phyloP scores from a whole-genome alignment of 2,113 vertebrate species.

The Arvicanthis niloticus region DNA sequence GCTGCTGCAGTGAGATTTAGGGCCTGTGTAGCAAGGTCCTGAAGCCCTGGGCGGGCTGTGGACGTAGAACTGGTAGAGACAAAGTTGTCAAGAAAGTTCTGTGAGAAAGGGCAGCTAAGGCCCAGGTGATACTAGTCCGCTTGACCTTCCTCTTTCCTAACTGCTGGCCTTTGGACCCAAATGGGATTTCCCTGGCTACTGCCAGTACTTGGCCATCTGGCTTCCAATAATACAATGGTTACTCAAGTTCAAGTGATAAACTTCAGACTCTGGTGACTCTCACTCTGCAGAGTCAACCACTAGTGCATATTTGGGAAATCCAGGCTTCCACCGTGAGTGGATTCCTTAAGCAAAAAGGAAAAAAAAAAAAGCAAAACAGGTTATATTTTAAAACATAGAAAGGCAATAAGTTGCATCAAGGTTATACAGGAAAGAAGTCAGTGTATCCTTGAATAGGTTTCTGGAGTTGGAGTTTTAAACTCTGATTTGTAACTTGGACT shows the following conservation, averaged over 20 bases:
- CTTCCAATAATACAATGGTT: conserved; percentile 1
- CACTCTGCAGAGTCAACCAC: conserved; percentile 77
- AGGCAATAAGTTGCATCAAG: conserved; percentile 87
- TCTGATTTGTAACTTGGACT: conserved; percentile 82
- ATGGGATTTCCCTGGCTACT: conserved; percentile 32
- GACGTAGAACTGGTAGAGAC: background rate
- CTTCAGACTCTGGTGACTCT: conserved; percentile 70
- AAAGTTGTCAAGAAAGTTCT: background rate
- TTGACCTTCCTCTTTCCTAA: background rate
- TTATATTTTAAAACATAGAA: conserved; percentile 85
- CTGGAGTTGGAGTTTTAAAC: conserved; percentile 79
- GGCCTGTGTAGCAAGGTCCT: background rate
- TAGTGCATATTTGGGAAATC: conserved; percentile 80
- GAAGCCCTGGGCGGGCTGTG: background rate
- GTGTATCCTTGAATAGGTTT: conserved; percentile 80
- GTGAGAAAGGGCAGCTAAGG: conserved; percentile 15
- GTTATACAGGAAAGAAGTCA: conserved; percentile 75
- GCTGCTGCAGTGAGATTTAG: background rate
- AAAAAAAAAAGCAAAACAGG: conserved; percentile 25
- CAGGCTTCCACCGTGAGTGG: conserved; percentile 76
- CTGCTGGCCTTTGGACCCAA: background rate
- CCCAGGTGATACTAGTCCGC: background rate
- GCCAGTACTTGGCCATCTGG: conserved; percentile 39
- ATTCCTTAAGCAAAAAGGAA: conserved; percentile 79
- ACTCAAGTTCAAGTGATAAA: conserved; percentile 58